Percentiles rank a stretch among this genome's conserved stretches.
phyloP scores from a whole-genome alignment of 1,140 invertebrate species.

The Drosophila prosaltans region DNA sequence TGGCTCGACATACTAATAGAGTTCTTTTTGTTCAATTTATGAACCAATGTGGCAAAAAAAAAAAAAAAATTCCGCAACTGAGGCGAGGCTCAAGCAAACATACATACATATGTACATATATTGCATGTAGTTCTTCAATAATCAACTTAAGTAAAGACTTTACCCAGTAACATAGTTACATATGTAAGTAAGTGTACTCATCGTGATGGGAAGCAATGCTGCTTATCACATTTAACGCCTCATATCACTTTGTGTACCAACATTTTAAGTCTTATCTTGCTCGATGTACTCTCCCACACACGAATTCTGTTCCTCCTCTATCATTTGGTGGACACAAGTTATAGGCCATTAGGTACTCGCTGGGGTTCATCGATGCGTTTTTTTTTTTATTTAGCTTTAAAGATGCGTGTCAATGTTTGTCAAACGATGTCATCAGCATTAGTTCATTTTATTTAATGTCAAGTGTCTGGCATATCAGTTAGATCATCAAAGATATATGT shows the following conservation, averaged over 20 bases:
- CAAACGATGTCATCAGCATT: slow-evolving; percentile 74
- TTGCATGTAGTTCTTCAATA: background rate
- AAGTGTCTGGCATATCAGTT: slow-evolving; percentile 55
- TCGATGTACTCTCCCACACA: slow-evolving; percentile 10
- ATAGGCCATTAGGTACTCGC: slow-evolving; percentile 70
- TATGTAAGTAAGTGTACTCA: background rate
- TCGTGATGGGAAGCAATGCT: slow-evolving; percentile 14
- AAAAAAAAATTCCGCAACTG: background rate
- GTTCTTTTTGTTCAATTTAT: slow-evolving; percentile 30
- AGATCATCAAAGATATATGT: slow-evolving; percentile 41
- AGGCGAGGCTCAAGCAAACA: no score
- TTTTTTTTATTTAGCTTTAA: slow-evolving; percentile 5
- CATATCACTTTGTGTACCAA: slow-evolving; percentile 38
- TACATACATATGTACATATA: no score
- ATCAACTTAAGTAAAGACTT: background rate
- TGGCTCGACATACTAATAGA: slow-evolving; percentile 26
- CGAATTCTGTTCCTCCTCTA: slow-evolving; percentile 5
- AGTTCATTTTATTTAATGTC: slow-evolving; percentile 66
- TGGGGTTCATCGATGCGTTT: slow-evolving; percentile 45
- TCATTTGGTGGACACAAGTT: slow-evolving; percentile 34
- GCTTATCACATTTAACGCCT: slow-evolving; percentile 66
- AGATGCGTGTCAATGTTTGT: slow-evolving; percentile 73
- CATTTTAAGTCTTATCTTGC: background rate
- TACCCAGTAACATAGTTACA: background rate
- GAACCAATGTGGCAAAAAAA: background rate